Percentiles rank a stretch among this genome's conserved stretches.
Conservation (phyloP, 2,113 vertebrate species). For the Falco punctatus region DNA sequence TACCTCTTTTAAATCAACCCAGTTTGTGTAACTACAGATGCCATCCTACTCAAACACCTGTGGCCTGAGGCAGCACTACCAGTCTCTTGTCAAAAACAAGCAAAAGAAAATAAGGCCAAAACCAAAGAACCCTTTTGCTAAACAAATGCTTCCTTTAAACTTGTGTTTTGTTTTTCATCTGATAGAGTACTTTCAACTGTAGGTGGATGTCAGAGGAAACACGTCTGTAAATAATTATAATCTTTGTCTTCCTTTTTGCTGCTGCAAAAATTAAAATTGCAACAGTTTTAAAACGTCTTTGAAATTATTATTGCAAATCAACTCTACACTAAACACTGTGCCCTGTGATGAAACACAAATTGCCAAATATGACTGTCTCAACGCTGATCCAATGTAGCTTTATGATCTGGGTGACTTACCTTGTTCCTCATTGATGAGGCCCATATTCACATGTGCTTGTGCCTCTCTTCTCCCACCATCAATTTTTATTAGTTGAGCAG, state of each 20-base stretch:
- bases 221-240: not conserved
- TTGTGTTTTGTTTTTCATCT: not conserved
- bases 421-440: constrained; percentile 74
- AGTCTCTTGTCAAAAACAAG: not conserved
- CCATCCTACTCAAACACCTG: not conserved
- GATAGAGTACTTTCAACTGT: not conserved
- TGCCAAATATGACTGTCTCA: not conserved
- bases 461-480: constrained; percentile 81
- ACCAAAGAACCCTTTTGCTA: not conserved
- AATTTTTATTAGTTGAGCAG: constrained; percentile 72
- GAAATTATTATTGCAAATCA: not conserved
- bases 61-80: not conserved
- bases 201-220: not conserved
- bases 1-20: not conserved
- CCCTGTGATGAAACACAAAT: not conserved
- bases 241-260: not conserved
- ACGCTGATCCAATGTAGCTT: not conserved
- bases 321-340: not conserved
- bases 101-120: not conserved
- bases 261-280: not conserved
- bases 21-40: not conserved
- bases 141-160: not conserved
- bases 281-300: not conserved
- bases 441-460: constrained; percentile 77
- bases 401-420: constrained; percentile 65